A percentile compares a stretch with the other conserved stretches of the same genome.
phyloP scores from a whole-genome alignment of 2,113 vertebrate genomes.

The Pterocles orientalis region DNA sequence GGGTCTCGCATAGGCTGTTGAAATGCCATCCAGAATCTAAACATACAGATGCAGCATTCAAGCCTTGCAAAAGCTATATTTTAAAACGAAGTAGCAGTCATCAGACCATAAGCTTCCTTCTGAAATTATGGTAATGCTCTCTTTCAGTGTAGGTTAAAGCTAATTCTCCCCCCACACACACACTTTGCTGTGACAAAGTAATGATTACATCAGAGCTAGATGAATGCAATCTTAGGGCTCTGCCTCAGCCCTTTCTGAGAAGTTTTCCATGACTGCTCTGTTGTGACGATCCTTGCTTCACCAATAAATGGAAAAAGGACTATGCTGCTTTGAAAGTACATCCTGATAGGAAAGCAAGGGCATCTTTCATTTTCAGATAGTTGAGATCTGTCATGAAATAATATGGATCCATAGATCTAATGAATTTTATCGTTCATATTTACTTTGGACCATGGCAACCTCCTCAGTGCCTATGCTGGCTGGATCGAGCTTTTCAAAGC shows the following conservation, averaged over 20 bases:
- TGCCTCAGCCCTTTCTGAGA: not conserved
- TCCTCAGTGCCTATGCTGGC: not conserved
- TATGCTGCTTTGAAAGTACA: not conserved
- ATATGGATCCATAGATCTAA: not conserved
- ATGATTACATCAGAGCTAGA: not conserved
- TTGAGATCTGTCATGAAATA: not conserved
- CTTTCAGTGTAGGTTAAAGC: conserved; percentile 20
- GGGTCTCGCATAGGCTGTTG: not conserved
- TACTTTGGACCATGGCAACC: not conserved
- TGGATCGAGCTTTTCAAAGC: not conserved
- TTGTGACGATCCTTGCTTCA: not conserved
- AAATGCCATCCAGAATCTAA: not conserved
- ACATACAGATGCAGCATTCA: not conserved
- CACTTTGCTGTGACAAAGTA: not conserved
- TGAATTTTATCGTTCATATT: not conserved
- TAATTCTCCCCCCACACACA: not conserved
- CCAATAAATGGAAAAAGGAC: accelerated
- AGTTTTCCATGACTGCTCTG: not conserved
- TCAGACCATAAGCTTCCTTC: conserved; percentile 48
- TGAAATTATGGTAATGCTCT: conserved; percentile 35
- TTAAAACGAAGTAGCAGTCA: conserved; percentile 38
- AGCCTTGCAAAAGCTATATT: conserved; percentile 3
- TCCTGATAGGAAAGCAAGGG: not conserved
- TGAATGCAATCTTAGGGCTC: not conserved
- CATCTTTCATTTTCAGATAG: not conserved